Conservation (phyloP, 2,888 invertebrate genomes). For the Sarcophaga carnaria region DNA sequence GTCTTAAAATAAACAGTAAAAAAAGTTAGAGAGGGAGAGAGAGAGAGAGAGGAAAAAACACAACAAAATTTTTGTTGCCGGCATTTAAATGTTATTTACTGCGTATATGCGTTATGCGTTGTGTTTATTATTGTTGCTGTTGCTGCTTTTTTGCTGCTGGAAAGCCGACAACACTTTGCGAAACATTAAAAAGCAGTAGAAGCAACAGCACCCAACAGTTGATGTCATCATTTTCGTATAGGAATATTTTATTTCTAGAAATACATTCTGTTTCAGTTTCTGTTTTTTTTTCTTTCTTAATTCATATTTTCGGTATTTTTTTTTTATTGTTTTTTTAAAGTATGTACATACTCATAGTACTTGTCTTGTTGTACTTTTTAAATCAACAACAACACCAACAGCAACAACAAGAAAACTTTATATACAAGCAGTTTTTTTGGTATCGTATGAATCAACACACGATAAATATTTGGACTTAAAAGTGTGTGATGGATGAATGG, state of each 20-base stretch:
- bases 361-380: too few relatives aligned
- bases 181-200: conserved; percentile 17
- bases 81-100: conserved; percentile 65
- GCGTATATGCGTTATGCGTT: conserved; percentile 46
- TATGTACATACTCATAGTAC: background rate
- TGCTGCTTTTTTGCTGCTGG: conserved; percentile 39
- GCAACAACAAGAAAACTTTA: conserved; percentile 19
- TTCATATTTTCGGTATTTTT: background rate
- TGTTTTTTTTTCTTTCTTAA: background rate
- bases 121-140: conserved; percentile 29
- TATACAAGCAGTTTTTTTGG: conserved; percentile 43
- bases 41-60: too few relatives aligned
- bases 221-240: conserved; percentile 65
- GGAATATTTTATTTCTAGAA: conserved; percentile 65
- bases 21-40: too few relatives aligned
- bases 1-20: conserved; percentile 16
- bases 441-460: conserved; percentile 6
- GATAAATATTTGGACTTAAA: conserved; percentile 26
- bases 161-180: conserved; percentile 29
- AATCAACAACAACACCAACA: conserved; percentile 16
- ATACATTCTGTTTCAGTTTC: conserved; percentile 50
- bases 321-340: conserved; percentile 9
- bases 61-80: conserved; percentile 36
- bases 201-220: conserved; percentile 54
- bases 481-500: conserved; percentile 32